Conservation (phyloP, 1,140 invertebrate species). For the Drosophila erecta region DNA sequence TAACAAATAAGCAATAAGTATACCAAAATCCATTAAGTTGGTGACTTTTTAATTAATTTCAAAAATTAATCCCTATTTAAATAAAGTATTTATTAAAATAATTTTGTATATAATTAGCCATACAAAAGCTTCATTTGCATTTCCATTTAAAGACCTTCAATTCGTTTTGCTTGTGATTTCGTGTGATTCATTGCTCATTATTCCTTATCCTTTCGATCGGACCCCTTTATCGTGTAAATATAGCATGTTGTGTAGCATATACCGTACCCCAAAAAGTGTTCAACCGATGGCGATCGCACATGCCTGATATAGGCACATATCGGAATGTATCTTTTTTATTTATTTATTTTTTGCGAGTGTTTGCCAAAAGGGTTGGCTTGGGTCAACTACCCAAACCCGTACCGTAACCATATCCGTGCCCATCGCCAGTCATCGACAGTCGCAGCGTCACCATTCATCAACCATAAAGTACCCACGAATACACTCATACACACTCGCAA, state of each 20-base stretch:
- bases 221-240: not conserved
- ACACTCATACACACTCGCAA: conserved; percentile 3
- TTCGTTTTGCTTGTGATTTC: too few relatives aligned
- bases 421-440: conserved; percentile 20
- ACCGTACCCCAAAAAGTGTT: conserved; percentile 4
- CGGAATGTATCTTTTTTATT: conserved; percentile 12
- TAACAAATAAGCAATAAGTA: not conserved
- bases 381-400: conserved; percentile 39
- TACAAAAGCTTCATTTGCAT: too few relatives aligned
- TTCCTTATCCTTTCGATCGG: too few relatives aligned
- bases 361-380: conserved; percentile 54
- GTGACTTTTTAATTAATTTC: too few relatives aligned
- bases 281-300: conserved; percentile 42
- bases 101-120: too few relatives aligned
- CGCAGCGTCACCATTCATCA: conserved; percentile 27
- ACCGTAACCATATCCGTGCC: conserved; percentile 6
- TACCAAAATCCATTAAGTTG: too few relatives aligned
- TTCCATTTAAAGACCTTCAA: too few relatives aligned
- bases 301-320: conserved; percentile 42
- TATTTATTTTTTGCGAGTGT: conserved; percentile 22
- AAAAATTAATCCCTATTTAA: too few relatives aligned
- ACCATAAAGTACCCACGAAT: conserved; percentile 28
- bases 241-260: conserved; percentile 1
- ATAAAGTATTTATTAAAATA: too few relatives aligned
- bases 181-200: not conserved